Conservation (phyloP, 2,797 vertebrate species). For the Sebastes taczanowskii region DNA sequence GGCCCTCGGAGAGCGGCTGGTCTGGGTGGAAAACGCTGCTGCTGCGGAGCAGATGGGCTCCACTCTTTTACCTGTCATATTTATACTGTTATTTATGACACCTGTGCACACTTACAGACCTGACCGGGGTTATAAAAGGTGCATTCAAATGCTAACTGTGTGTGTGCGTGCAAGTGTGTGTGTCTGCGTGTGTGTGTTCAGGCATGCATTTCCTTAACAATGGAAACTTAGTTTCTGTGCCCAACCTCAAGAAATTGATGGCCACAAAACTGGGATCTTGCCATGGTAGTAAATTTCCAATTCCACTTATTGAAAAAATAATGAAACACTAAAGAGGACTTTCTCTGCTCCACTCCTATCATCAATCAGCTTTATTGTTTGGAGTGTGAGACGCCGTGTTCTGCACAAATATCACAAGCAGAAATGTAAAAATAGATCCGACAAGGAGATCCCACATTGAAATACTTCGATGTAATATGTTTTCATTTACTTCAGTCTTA, state of each 20-base stretch:
- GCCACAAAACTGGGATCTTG: conserved; percentile 67
- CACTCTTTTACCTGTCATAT: conserved; percentile 65
- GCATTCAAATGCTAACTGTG: conserved; percentile 39
- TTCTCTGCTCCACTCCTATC: conserved; percentile 47
- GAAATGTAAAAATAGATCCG: conserved; percentile 4
- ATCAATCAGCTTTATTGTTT: conserved; percentile 58
- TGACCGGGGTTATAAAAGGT: conserved; percentile 53
- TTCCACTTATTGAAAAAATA: conserved; percentile 70
- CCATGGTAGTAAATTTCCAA: conserved; percentile 73
- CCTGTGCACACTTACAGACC: conserved; percentile 42
- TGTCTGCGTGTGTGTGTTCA: conserved; percentile 36
- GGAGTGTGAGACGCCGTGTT: conserved; percentile 23
- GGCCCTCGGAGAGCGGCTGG: not conserved
- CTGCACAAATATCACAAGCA: conserved; percentile 12
- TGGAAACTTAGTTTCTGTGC: conserved; percentile 76
- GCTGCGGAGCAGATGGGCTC: conserved; percentile 69
- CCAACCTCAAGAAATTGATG: conserved; percentile 76
- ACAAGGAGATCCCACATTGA: not conserved
- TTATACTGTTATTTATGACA: conserved; percentile 67
- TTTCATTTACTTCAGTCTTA: not conserved
- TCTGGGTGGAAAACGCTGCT: conserved; percentile 37
- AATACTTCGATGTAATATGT: not conserved
- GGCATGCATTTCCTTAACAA: conserved; percentile 74
- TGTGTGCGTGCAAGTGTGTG: conserved; percentile 2
- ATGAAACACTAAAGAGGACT: conserved; percentile 53